Base-by-base conservation (phyloP, 53 echinoderm and acorn worm species). In the Echinometra lucunter region DNA sequence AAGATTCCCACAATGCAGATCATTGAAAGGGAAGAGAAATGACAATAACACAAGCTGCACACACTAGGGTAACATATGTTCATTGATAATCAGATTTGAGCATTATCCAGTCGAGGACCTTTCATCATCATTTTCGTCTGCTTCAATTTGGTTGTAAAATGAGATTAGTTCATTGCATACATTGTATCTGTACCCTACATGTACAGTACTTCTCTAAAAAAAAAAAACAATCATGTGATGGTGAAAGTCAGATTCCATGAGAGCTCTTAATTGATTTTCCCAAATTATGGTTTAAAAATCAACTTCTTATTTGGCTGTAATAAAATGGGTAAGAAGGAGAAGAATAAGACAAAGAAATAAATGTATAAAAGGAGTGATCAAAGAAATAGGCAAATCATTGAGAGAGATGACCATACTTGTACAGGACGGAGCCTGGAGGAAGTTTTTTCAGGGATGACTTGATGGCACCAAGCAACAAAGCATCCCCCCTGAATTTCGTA, bases 1-100 rank as follows among this genome's bases (percentile, higher is more conserved):
- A 69, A 69, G 69, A 6, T 40, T 78, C 78, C 40, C 78, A 78
- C 42, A 30, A 38, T 78, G 78, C 40, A 42, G 42, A 40, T 78
- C 38, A 78, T 78, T 40, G 78, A 19, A 78, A 78, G 78, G 38
- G 78, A 21, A 42, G 78, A 78, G 28, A 78, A 42, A 78, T 78
- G 78, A 19, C 78, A 78, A 78, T 78, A 44, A 78, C 40, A 78
- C 38, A 37, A 40, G 78, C 38, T 40, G 38, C 21, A 4, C 78
- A 75, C 21, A 40, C 78, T 42, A 42, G 21, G 16, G 44, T 78
- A 38, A 78, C 42, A 78, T 42, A 75, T 75, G 78, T 75, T 38
- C 40, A 40, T 42, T 42, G 0, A 75, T 78, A 78, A 78, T 78
- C 42, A 42, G 44, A 78, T 78, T 38, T 78, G 42, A 78, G 78